Evolutionary conservation across 2,797 vertebrate genomes (phyloP), one percentile per base, ranked within the genome.

Genomic region (Mionectes olivaceus): DNA sequence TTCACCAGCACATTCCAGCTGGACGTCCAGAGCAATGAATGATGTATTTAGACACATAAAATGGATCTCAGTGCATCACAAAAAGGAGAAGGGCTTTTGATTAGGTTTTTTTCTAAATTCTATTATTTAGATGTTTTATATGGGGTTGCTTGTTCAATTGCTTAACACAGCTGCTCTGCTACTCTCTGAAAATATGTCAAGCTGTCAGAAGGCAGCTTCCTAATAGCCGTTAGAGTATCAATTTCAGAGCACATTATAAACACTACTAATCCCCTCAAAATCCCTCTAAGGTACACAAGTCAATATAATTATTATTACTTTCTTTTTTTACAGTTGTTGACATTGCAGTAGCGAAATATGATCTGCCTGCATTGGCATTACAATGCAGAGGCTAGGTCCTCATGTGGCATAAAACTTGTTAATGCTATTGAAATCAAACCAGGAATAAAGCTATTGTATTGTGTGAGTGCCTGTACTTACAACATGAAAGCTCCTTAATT

Each of bases 111-210:
- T 61, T 13, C 63, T 65, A 53, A 75, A 77, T 94, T 91, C 11
- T 69, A 25, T 89, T 86, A 81, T 86, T 91, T 83, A 59, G 47
- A 12, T 61, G 17, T 41, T 88, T 83, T 70, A 22, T 46, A 32
- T 33, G 56, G 33, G 32, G 6, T 59, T 88, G 59, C 37, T 92
- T 78, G 18, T 37, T 89, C 46, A 52, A 30, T 52, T 37, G 47
- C 55, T 92, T 75, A 86, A 68, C 24, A 68, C 79, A 93, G 73
- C 39, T 93, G 76, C 79, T 69, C 71, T 92, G 39, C 69, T 87
- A 23, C 68, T 75, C 12, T 80, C 84, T 92, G 92, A 89, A 93
- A 97, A 92, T 59, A 85, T 1, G 9, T 81, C 68, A 92, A 80
- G 49, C 68, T 80, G 37, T 93, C 92, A 94, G 30, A 93, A 91